Percentiles rank a stretch among this genome's conserved stretches.
phyloP scores from a whole-genome alignment of 2,888 invertebrate genomes.

The Xestia c-nigrum region DNA sequence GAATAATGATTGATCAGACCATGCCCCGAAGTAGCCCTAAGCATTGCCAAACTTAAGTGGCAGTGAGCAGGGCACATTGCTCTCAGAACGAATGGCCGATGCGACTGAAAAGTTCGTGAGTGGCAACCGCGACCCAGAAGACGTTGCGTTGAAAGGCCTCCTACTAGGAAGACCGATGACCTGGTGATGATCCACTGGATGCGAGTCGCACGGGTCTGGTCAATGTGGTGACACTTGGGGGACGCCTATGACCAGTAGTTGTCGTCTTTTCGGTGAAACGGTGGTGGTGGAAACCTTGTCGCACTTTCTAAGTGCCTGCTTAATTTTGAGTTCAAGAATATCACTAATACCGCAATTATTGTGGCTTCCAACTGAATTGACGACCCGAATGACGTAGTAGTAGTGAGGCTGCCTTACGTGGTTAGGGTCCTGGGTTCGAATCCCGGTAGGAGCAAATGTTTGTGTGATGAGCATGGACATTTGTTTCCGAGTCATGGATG shows the following conservation, averaged over 20 bases:
- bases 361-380: not conserved
- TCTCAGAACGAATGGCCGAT: not conserved
- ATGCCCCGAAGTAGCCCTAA: not conserved
- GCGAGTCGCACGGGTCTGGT: no score
- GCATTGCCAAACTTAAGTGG: not conserved
- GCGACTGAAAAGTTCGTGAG: not conserved
- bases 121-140: not conserved
- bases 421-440: no score
- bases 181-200: not conserved
- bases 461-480: no score
- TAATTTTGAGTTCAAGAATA: not conserved
- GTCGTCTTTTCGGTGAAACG: no score
- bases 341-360: not conserved
- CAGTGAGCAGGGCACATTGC: not conserved
- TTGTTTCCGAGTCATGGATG: no score
- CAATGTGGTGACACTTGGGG: no score
- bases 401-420: no score
- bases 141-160: not conserved
- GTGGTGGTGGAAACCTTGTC: no score
- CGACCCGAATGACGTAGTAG: no score
- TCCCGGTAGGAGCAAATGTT: no score
- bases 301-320: not conserved
- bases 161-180: not conserved
- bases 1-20: not conserved
- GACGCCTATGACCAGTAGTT: not conserved